Base-by-base conservation (phyloP, 2,113 vertebrate genomes). In the Zootoca vivipara region DNA sequence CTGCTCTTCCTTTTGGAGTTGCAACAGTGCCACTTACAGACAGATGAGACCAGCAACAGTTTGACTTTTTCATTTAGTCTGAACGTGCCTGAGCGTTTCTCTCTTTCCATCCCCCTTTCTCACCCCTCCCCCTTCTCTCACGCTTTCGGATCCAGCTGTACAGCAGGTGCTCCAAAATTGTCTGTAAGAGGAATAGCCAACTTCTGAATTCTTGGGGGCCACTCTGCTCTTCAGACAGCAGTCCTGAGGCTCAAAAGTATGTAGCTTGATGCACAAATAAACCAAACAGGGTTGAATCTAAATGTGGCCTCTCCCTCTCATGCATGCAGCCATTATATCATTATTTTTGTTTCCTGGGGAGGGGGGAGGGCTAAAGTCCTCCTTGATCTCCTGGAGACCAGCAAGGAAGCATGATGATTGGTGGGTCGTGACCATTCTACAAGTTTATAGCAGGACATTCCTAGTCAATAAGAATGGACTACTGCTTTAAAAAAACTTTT, bases 101-200 rank as follows among this genome's bases (percentile, higher is more conserved):
- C 24, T 26, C 69, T 7, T 73, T 75, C 0, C 0, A 12, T 67
- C 56, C 87, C 85, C 82, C 69, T 80, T 89, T 85, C 28, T n/a
- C 28, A 56, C 75, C 40, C 0, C 0, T 12, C 64, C 46, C 87
- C 85, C 82, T 64, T 85, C 91, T 84, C 33, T 80, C 0, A 0
- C 75, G 26, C 82, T 78, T 87, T 62, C 58, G n/a, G 3, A 89
- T 38, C 69, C 52, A 73, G 56, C 84, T 86, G 77, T 82, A 65
- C 28, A 82, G 87, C 95, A 96, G 96, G 96, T 97, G 95, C 90
- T 90, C 75, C 74, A 70, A 2, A 0, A n/a, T 56, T 56, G 90
- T n/a, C 62, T 78, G 5, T 42, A n/a, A 46, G 26, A 7, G 42
- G 40, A 62, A 52, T 28, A 28, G 81, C n/a, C 81, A 83, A 77